Base-by-base conservation (phyloP, 2,113 vertebrate genomes). In the Ibidorhyncha struthersii region DNA sequence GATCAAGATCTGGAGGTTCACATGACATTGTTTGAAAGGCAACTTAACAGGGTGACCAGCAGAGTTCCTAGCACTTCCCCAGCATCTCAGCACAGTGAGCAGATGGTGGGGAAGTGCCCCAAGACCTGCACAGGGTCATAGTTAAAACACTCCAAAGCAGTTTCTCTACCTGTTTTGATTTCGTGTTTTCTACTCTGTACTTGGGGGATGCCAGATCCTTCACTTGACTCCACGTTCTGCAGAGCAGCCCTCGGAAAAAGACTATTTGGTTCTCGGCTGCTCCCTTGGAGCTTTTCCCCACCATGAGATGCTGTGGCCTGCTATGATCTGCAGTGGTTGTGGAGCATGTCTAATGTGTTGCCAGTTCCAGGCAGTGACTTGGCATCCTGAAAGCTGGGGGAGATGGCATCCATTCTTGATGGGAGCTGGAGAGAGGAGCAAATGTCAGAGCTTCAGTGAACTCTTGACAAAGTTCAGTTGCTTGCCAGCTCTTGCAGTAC, bases 1-100 rank as follows among this genome's bases (percentile, higher is more conserved):
- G 82, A 94, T 96, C 82, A 92, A 96, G 93, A 69, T 91, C 90
- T 97, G 93, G 89, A 97, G 95, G 90, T 94, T 89, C 93, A 32
- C 19, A 2, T 94, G 79, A 69, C 16, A 23, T 80, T 77, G 84
- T 80, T 86, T 77, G 84, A 91, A 90, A 96, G 91, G 67, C 82
- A 78, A 45, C 65, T 83, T 52, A 67, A 69, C 30, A 50, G 78
- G 66, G 67, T 66, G 78, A 62, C 66, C 70, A 43, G 77, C 89
- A 94, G 70, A 50, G 87, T 80, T 96, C 74, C 53, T 34, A 22
- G 91, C 94, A 91, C 93, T 96, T 96, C 78, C 94, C 79, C 93
- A 93, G 79, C 89, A 95, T 94, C 93, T 95, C 70, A 50, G 19
- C 53, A 29, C 74, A 71, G 69, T 6, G 29, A 65, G 38, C 18